Conservation (phyloP, 1,140 invertebrate genomes). For the Anastrepha ludens region DNA sequence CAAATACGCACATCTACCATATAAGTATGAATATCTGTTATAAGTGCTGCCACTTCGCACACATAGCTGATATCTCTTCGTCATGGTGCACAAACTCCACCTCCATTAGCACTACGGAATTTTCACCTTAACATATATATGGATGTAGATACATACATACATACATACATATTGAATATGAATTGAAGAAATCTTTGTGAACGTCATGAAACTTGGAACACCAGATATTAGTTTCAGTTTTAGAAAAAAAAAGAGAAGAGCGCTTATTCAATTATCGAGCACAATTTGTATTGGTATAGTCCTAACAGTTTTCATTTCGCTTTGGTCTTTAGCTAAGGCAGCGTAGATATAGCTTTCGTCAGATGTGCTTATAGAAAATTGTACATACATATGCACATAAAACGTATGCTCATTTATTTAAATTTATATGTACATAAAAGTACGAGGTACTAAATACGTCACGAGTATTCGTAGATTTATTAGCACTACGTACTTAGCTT, state of each 20-base stretch:
- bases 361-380: background rate
- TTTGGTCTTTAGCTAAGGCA: background rate
- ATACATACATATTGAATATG: background rate
- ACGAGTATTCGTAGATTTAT: background rate
- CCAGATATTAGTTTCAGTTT: background rate
- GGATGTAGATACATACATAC: background rate
- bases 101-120: background rate
- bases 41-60: background rate
- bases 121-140: constrained; percentile 9
- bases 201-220: background rate
- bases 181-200: background rate
- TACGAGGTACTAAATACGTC: background rate
- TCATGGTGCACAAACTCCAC: background rate
- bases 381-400: background rate
- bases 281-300: background rate
- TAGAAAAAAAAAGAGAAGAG: too few species aligned
- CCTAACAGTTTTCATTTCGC: background rate
- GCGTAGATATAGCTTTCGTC: background rate
- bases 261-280: background rate
- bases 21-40: background rate
- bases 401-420: background rate
- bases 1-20: background rate
- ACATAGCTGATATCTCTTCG: background rate
- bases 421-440: background rate
- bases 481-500: background rate